Conservation (phyloP, 2,113 vertebrate species). For the Mus musculus region DNA sequence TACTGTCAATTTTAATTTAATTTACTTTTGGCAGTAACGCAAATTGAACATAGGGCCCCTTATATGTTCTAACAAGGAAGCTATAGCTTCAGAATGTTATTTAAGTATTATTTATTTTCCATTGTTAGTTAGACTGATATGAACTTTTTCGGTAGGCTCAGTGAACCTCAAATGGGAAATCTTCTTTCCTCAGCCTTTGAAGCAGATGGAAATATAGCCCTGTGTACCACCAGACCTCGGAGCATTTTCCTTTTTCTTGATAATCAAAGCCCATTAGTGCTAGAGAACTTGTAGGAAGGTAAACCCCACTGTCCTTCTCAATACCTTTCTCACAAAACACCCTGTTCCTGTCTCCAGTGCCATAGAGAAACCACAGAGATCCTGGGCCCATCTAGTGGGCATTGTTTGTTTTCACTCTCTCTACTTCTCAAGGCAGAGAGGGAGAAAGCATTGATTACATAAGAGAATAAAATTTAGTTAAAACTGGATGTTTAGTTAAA, state of each 20-base stretch:
- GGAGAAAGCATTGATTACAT: neutral
- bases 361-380: neutral
- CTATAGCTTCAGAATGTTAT: neutral
- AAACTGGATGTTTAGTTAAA: neutral
- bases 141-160: neutral
- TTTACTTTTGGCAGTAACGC: neutral
- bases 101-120: neutral
- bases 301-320: neutral
- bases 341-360: rapidly evolving
- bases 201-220: neutral
- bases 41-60: neutral
- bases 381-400: rapidly evolving
- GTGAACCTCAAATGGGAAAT: neutral
- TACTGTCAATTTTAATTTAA: neutral
- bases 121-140: too few species aligned
- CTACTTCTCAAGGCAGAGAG: neutral
- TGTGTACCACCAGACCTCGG: neutral
- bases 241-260: neutral
- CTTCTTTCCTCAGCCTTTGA: neutral
- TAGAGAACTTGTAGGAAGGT: neutral
- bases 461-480: neutral
- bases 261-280: neutral
- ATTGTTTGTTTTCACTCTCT: too few species aligned
- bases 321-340: neutral
- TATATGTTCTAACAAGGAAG: too few species aligned